Conservation (phyloP, 2,113 vertebrate species). For the Chlamydotis undulata region DNA sequence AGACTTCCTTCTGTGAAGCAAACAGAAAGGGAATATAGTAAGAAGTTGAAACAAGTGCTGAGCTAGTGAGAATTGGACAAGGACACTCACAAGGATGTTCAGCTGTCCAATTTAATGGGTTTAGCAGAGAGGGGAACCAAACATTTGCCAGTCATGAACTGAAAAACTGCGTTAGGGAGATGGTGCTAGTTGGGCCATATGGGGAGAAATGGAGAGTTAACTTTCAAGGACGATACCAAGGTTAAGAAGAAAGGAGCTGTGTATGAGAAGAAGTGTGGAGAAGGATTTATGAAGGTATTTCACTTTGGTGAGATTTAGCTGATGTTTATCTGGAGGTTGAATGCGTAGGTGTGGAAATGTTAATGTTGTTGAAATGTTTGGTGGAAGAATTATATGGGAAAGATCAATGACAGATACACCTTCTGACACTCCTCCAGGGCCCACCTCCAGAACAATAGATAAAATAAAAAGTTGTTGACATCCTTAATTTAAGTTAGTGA, state of each 20-base stretch:
- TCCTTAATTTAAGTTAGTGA: neutral
- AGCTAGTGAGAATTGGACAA: neutral
- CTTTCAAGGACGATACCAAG: neutral
- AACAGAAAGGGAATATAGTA: neutral
- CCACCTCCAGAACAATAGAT: neutral
- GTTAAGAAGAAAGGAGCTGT: neutral
- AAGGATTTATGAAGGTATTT: slow-evolving; percentile 18
- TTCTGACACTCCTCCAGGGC: neutral
- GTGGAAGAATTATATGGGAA: neutral
- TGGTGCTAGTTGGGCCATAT: neutral
- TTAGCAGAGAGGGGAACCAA: neutral
- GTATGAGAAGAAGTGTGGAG: neutral
- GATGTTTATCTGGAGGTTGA: slow-evolving; percentile 15
- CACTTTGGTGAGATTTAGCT: neutral
- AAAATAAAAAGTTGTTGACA: slow-evolving; percentile 21
- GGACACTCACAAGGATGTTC: neutral
- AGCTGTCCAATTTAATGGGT: neutral
- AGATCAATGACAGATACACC: neutral
- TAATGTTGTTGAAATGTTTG: slow-evolving; percentile 2
- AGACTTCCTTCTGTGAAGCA: neutral
- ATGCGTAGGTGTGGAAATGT: neutral
- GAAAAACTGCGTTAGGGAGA: neutral
- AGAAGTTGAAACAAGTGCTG: neutral
- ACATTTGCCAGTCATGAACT: neutral
- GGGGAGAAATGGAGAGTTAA: neutral